phyloP scores from a whole-genome alignment of 2,113 vertebrate species.

The Oreotragus oreotragus region DNA sequence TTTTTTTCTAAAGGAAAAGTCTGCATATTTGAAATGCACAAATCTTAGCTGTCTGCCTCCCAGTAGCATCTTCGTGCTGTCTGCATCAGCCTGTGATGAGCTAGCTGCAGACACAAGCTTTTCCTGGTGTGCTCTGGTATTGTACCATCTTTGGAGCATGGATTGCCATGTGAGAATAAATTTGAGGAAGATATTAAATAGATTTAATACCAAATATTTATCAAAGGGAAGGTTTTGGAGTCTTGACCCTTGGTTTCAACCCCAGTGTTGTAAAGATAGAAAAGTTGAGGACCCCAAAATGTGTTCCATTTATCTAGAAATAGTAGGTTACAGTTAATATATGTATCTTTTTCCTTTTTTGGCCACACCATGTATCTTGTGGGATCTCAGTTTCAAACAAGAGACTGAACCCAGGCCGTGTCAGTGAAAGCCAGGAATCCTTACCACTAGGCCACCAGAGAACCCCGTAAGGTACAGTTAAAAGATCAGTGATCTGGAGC shows the following conservation, averaged over 20 bases:
- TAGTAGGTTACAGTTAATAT: not conserved
- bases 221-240: not conserved
- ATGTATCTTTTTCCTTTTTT: not conserved
- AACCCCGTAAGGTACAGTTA: not conserved
- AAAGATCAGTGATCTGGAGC: not conserved
- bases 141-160: fast-evolving
- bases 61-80: not conserved
- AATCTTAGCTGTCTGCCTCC: not conserved
- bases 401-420: not conserved
- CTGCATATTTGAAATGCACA: not conserved
- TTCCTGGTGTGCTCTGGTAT: not conserved
- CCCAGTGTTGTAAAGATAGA: not conserved
- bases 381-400: not conserved
- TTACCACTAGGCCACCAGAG: not conserved
- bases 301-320: not conserved
- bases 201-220: not conserved
- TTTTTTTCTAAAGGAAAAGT: not conserved
- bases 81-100: not conserved
- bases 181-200: not conserved
- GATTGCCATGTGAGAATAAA: not conserved
- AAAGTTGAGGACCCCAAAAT: not conserved
- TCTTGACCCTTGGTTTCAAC: not conserved
- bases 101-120: not conserved
- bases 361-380: not conserved
- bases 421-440: not conserved